These are phyloP conservation scores for Muricea muricata DNA, from an alignment of 92 coral and sea anemone genomes.

Conservation along the genomic window DNA sequence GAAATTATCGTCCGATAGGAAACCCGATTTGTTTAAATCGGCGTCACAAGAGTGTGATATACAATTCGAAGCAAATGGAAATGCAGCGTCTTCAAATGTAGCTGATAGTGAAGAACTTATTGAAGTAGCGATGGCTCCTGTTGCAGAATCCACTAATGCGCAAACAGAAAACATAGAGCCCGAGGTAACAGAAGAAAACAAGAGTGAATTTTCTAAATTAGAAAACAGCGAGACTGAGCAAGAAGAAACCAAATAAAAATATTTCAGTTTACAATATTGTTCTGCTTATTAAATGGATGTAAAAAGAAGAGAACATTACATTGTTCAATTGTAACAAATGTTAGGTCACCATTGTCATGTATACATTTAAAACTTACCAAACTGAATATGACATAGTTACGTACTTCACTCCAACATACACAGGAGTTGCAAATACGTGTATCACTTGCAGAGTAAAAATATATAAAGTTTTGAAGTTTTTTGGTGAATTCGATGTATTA, in stretches of 20 bases:
- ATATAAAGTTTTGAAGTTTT: too few species aligned
- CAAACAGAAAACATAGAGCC: neutral
- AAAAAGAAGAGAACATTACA: neutral
- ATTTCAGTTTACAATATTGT: neutral
- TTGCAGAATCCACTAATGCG: neutral
- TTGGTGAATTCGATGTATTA: too few species aligned
- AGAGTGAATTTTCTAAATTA: neutral
- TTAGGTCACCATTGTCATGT: too few species aligned
- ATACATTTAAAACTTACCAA: too few species aligned
- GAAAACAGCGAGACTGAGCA: neutral
- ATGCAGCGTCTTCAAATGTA: neutral
- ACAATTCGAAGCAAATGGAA: neutral
- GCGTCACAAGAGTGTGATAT: neutral
- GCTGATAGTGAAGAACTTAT: neutral
- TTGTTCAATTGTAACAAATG: too few species aligned
- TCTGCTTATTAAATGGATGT: neutral
- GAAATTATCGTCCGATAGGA: neutral
- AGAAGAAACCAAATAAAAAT: neutral
- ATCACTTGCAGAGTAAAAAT: too few species aligned
- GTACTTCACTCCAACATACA: too few species aligned
- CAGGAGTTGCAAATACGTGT: too few species aligned
- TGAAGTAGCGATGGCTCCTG: conserved; percentile 21
- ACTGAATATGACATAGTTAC: too few species aligned
- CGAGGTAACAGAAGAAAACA: neutral
- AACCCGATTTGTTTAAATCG: neutral